phyloP scores from a whole-genome alignment of 2,113 vertebrate species.

The Bufo bufo region DNA sequence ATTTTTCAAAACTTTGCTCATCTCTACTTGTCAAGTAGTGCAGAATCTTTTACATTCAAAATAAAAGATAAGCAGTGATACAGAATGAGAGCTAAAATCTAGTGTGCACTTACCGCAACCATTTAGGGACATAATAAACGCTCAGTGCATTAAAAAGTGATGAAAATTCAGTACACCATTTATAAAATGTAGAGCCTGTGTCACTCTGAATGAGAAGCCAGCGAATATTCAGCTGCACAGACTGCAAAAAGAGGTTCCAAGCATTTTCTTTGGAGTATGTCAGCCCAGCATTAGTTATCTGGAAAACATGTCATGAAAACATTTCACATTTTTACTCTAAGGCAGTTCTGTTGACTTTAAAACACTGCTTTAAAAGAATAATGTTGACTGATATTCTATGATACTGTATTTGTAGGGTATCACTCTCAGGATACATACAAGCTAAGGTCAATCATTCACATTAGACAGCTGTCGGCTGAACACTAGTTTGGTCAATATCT shows the following conservation, averaged over 20 bases:
- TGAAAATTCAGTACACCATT: slow-evolving; percentile 49
- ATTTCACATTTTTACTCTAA: background rate
- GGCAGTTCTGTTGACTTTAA: background rate
- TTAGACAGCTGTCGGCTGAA: no score
- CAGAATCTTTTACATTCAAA: background rate
- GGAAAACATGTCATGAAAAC: slow-evolving; percentile 36
- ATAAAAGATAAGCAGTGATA: background rate
- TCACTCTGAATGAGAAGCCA: slow-evolving; percentile 59
- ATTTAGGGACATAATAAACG: slow-evolving; percentile 65
- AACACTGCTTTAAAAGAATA: no score
- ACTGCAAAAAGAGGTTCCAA: slow-evolving; percentile 60
- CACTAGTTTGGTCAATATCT: no score
- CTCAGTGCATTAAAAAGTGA: slow-evolving; percentile 51
- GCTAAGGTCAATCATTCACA: no score
- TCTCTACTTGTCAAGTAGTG: no score
- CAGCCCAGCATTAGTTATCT: slow-evolving; percentile 61
- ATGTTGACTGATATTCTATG: no score
- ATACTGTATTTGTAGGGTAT: no score
- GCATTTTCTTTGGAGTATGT: slow-evolving; percentile 49
- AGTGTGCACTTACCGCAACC: slow-evolving; percentile 61
- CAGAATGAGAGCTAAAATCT: background rate
- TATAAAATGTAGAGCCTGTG: slow-evolving; percentile 27
- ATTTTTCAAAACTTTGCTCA: no score
- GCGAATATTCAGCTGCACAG: slow-evolving; percentile 48
- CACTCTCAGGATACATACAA: no score